phyloP scores from a whole-genome alignment of 1,140 invertebrate species.

The Hyposmocoma kahamanoa region DNA sequence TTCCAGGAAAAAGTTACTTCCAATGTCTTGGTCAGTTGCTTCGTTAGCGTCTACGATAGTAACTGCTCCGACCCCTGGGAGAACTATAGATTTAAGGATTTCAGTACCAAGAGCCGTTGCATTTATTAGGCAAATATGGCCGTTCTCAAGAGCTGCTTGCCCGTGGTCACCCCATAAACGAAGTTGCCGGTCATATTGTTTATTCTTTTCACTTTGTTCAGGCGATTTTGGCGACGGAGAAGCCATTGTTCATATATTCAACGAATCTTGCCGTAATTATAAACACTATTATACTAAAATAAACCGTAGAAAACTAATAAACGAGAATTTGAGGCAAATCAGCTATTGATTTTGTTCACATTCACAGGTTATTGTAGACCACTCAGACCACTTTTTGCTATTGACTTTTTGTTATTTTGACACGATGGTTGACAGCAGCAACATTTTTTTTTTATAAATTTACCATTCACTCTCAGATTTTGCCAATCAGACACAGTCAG shows the following conservation, averaged over 20 bases:
- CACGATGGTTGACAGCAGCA: too few species aligned
- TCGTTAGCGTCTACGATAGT: slow-evolving; percentile 95
- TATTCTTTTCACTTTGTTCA: slow-evolving; percentile 84
- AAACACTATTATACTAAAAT: too few species aligned
- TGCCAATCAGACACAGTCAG: too few species aligned
- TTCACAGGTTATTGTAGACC: too few species aligned
- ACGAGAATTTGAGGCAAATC: too few species aligned
- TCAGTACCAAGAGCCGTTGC: slow-evolving; percentile 96
- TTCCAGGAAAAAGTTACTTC: slow-evolving; percentile 95
- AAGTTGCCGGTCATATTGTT: slow-evolving; percentile 92
- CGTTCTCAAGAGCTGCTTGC: slow-evolving; percentile 88
- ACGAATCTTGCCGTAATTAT: too few species aligned
- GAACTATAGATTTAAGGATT: slow-evolving; percentile 93
- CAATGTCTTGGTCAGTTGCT: slow-evolving; percentile 92
- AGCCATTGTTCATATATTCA: slow-evolving; percentile 79
- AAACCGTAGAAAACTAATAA: too few species aligned
- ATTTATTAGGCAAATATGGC: slow-evolving; percentile 95
- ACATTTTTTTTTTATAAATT: too few species aligned
- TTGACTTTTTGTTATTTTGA: too few species aligned
- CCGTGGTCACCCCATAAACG: slow-evolving; percentile 99
- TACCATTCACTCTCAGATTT: too few species aligned
- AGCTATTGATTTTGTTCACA: too few species aligned
- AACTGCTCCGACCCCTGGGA: slow-evolving; percentile 97
- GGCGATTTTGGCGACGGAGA: slow-evolving; percentile 87
- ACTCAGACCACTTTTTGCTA: too few species aligned